These are phyloP conservation scores for Heliconius ismenius DNA, from an alignment of 2,888 invertebrate species.

Conservation along the genomic window DNA sequence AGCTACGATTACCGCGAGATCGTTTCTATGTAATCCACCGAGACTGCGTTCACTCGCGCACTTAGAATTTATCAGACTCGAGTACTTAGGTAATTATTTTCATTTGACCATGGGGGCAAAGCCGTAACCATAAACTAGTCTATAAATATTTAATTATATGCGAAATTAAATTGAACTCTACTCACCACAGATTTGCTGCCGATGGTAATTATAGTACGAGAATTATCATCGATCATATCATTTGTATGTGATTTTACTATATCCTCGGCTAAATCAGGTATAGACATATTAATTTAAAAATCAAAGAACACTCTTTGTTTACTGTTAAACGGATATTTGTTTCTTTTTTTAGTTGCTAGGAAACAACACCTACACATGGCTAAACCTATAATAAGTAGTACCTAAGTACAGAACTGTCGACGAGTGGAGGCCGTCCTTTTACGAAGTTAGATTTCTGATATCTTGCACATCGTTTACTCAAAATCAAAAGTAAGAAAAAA, in stretches of 20 bases:
- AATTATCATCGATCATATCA: conserved; percentile 60
- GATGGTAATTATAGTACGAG: conserved; percentile 83
- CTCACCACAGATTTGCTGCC: conserved; percentile 86
- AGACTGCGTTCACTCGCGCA: no score
- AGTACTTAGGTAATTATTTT: no score
- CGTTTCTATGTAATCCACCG: no score
- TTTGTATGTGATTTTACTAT: conserved; percentile 68
- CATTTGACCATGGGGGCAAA: no score
- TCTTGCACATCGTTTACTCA: no score
- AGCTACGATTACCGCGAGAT: no score
- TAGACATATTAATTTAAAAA: conserved; percentile 54
- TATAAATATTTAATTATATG: not conserved
- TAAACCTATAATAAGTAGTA: not conserved
- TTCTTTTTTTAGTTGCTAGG: conserved; percentile 15
- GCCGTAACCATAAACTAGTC: no score
- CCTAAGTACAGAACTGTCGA: not conserved
- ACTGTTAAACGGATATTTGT: not conserved
- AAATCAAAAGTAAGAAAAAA: no score
- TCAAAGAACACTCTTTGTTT: not conserved
- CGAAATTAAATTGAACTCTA: conserved; percentile 40
- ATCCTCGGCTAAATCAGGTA: conserved; percentile 81
- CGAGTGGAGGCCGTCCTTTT: no score
- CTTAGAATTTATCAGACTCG: no score
- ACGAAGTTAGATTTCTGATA: no score
- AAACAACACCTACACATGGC: not conserved